Evolutionary conservation across 2,888 invertebrate species (phyloP).

Genomic region (Lithosia quadra): DNA sequence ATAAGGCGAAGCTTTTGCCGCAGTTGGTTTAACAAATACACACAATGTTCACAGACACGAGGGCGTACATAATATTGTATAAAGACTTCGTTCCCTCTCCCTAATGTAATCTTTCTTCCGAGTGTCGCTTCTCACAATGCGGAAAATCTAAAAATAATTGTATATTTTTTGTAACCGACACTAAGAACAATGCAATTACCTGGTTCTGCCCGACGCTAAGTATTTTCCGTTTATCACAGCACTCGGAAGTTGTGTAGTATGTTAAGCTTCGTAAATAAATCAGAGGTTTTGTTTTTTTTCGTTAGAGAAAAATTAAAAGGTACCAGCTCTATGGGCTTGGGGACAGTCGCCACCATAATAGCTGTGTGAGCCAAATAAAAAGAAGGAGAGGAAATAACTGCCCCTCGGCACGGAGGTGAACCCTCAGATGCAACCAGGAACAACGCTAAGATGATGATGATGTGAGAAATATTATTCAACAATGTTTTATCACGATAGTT

Average conservation of each 20-base stretch:
- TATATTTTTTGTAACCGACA: constrained; percentile 18
- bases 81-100: constrained; percentile 9
- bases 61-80: constrained; percentile 13
- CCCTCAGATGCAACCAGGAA: no score
- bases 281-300: constrained; percentile 2
- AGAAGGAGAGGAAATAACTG: not conserved
- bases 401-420: no score
- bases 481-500: no score
- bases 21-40: constrained; percentile 18
- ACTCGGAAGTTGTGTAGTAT: not conserved
- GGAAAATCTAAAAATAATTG: constrained; percentile 18
- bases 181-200: constrained; percentile 19
- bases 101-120: constrained; percentile 19
- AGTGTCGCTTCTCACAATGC: constrained; percentile 12
- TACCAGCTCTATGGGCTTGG: no score
- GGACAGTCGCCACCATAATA: no score
- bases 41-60: constrained; percentile 6
- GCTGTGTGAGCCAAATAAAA: no score
- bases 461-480: no score
- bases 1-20: not conserved
- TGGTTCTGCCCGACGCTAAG: constrained; percentile 9
- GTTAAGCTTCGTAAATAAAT: not conserved
- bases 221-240: constrained; percentile 7
- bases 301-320: no score
- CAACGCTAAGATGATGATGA: no score